These are phyloP conservation scores for Sebastes itinus DNA, from an alignment of 2,797 vertebrate genomes.

Conservation along the genomic window DNA sequence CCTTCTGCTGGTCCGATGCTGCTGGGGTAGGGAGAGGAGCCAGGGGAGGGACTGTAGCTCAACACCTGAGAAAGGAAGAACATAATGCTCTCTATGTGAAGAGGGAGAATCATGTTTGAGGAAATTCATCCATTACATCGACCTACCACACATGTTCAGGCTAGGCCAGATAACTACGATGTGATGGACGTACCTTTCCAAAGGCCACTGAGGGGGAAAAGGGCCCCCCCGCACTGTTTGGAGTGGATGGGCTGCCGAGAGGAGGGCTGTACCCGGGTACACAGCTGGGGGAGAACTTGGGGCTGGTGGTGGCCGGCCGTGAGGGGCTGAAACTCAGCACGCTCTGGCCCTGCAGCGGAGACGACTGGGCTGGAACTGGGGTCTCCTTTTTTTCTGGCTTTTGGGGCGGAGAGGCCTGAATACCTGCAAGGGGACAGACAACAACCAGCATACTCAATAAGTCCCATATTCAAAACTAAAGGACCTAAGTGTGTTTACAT, in stretches of 20 bases:
- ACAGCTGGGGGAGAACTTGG: constrained; percentile 89
- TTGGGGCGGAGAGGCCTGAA: constrained; percentile 84
- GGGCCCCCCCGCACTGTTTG: constrained; percentile 73
- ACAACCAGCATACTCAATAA: not conserved
- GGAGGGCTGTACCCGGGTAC: constrained; percentile 89
- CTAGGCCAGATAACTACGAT: too few species aligned
- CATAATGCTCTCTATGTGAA: not conserved
- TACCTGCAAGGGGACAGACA: constrained; percentile 68
- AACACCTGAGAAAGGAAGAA: constrained; percentile 76
- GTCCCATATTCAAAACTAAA: not conserved
- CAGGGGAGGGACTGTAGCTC: constrained; percentile 84
- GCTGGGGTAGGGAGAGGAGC: constrained; percentile 81
- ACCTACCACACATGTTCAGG: not conserved
- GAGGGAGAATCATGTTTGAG: not conserved
- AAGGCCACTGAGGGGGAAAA: constrained; percentile 82
- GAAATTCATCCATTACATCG: not conserved
- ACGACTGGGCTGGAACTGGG: constrained; percentile 81
- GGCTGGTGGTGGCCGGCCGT: constrained; percentile 86
- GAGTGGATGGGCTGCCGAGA: constrained; percentile 81
- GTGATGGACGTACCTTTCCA: constrained; percentile 76
- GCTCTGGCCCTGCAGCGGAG: constrained; percentile 90
- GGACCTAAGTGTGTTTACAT: not conserved
- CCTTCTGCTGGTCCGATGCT: constrained; percentile 86
- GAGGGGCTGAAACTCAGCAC: constrained; percentile 95
- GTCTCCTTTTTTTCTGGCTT: constrained; percentile 84